Evolutionary conservation across 2,113 vertebrate genomes (phyloP), one percentile per base, ranked within the genome.

Genomic region (Carollia perspicillata): DNA sequence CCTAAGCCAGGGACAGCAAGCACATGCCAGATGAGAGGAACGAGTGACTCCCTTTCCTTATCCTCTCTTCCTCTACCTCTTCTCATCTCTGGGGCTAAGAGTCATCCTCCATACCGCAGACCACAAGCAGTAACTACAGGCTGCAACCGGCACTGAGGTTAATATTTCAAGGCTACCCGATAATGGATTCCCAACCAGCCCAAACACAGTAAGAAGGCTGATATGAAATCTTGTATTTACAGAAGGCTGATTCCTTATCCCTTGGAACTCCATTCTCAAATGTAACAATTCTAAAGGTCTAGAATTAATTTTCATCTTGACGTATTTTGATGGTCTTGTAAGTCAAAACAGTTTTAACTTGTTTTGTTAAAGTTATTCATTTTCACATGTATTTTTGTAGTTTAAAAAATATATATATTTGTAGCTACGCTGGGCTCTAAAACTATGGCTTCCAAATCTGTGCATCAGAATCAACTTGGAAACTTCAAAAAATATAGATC

Each of bases 271-370:
- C 18, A 81, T 44, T 78, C 49, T 42, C 30, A 78, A 85, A 37
- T 74, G 85, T 95, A 83, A 88, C 26, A 84, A 93, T 90, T 93
- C 35, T 80, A 77, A 95, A 94, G 35, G n/a, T 68, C 20, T 65
- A 75, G 4, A 95, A 77, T 63, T 89, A 86, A 89, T 68, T 79
- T 91, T 58, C 90, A 94, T 35, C n/a, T 68, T 44, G 86, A 97
- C 84, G 79, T 58, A 58, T 77, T 84, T 37, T 72, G 23, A 17
- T 92, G 42, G n/a, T 4, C 23, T 30, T 86, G 1, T 77, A 90
- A 35, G 72, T 94, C 37, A 90, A 94, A 94, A 83, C 7, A 83
- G 93, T 72, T 91, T 51, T 80, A 79, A 35, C 20, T 20, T 95
- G 13, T 66, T 94, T 85, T 90, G 42, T 30, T 84, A n/a, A 53